These are phyloP conservation scores for Rallus limicola DNA, from an alignment of 2,113 vertebrate genomes.

Conservation along the genomic window DNA sequence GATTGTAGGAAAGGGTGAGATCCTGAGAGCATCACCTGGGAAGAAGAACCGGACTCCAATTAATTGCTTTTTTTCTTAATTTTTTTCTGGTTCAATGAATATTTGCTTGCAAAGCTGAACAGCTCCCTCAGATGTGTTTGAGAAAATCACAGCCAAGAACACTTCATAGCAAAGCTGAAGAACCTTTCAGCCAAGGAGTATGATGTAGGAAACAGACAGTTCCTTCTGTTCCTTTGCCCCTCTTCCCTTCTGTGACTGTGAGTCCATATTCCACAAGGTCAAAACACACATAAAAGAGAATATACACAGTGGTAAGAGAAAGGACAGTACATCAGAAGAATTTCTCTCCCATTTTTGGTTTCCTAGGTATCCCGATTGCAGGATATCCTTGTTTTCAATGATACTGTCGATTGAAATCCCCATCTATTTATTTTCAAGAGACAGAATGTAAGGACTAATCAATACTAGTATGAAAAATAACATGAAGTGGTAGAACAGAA, in stretches of 20 bases:
- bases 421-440: background rate
- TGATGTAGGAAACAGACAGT: background rate
- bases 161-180: background rate
- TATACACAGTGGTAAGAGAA: background rate
- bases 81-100: background rate
- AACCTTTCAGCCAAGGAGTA: background rate
- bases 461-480: background rate
- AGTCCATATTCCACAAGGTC: background rate
- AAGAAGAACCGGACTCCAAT: background rate
- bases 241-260: background rate
- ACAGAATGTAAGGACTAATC: fast-evolving
- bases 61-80: background rate
- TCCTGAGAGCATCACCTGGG: background rate
- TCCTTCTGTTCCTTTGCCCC: background rate
- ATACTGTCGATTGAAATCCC: background rate
- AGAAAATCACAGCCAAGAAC: background rate
- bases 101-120: background rate
- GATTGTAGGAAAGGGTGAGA: background rate
- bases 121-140: background rate
- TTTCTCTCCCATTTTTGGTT: background rate
- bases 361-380: background rate
- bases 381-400: background rate
- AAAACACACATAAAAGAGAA: background rate
- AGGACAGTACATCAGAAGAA: background rate
- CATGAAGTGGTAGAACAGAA: background rate